phyloP scores from a whole-genome alignment of 2,888 invertebrate species.

The Oscheius sp. region DNA sequence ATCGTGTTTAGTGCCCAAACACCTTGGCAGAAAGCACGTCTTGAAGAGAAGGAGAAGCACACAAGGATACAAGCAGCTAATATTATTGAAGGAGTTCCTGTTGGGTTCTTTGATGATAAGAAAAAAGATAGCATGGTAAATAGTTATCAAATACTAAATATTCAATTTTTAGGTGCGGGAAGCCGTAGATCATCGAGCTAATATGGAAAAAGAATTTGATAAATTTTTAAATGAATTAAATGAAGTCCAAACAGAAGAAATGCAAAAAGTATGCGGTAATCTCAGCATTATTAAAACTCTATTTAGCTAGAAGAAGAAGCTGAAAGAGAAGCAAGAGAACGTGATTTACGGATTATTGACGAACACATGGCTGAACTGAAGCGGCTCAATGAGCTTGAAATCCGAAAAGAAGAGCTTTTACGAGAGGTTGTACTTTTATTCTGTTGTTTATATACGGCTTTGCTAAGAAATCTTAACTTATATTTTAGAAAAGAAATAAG shows the following conservation, averaged over 20 bases:
- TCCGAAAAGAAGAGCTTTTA: conserved; percentile 50
- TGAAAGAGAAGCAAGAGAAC: conserved; percentile 33
- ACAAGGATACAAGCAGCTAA: conserved; percentile 28
- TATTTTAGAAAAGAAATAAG: conserved; percentile 13
- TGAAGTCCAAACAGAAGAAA: conserved; percentile 31
- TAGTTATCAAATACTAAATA: background rate
- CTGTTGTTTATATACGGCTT: background rate
- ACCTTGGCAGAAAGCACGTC: conserved; percentile 43
- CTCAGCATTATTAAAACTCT: background rate
- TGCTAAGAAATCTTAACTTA: conserved; percentile 6
- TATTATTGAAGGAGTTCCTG: conserved; percentile 58
- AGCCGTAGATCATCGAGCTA: conserved; percentile 39
- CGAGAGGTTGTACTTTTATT: conserved; percentile 30
- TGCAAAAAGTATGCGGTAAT: conserved; percentile 14
- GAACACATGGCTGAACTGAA: conserved; percentile 56
- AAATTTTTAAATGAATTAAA: conserved; percentile 45
- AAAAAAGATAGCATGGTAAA: conserved; percentile 49
- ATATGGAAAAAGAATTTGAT: conserved; percentile 46
- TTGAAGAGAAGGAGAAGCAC: conserved; percentile 38
- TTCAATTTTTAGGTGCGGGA: conserved; percentile 38
- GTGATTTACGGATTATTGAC: conserved; percentile 55
- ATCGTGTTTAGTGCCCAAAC: conserved; percentile 28
- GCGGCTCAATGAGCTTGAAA: conserved; percentile 58
- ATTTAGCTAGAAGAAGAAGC: conserved; percentile 34
- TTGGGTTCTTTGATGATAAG: conserved; percentile 64